Percentiles rank a stretch among this genome's conserved stretches.
Evolutionary conservation across 2,797 vertebrate genomes (phyloP).

Genomic region (Coluber constrictor): DNA sequence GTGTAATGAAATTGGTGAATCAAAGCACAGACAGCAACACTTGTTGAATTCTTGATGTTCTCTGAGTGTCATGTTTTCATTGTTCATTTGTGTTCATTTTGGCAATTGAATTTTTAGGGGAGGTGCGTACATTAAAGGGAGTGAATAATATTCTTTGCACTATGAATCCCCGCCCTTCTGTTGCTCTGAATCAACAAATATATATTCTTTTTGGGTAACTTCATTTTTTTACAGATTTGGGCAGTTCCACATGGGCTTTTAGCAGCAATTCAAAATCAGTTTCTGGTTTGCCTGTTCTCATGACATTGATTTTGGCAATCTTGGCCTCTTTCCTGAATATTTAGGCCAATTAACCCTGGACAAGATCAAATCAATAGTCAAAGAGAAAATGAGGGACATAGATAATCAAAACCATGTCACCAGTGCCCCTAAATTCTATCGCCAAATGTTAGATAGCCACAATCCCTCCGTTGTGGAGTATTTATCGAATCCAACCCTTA

Average conservation of each 20-base stretch:
- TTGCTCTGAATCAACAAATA: neutral
- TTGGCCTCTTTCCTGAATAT: too few relatives aligned
- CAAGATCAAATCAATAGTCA: too few relatives aligned
- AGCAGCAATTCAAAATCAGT: neutral
- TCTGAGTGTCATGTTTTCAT: neutral
- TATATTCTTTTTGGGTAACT: constrained; percentile 16
- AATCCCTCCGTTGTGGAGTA: too few relatives aligned
- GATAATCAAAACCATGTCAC: too few relatives aligned
- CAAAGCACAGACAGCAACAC: neutral
- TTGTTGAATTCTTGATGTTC: neutral
- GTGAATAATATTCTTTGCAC: neutral
- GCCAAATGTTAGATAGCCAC: too few relatives aligned
- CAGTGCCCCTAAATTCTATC: too few relatives aligned
- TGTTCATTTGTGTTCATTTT: neutral
- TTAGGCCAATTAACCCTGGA: too few relatives aligned
- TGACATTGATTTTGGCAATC: neutral
- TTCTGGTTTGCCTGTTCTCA: neutral
- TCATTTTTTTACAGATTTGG: neutral
- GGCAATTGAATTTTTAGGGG: neutral
- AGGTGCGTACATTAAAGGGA: neutral
- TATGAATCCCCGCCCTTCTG: neutral
- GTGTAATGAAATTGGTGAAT: neutral
- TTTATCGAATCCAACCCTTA: neutral
- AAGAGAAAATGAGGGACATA: too few relatives aligned
- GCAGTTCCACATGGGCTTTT: neutral